A percentile compares a stretch with the other conserved stretches of the same genome.
Evolutionary conservation across 1,140 invertebrate species (phyloP).

Genomic region (Heliconius hewitsoni): DNA sequence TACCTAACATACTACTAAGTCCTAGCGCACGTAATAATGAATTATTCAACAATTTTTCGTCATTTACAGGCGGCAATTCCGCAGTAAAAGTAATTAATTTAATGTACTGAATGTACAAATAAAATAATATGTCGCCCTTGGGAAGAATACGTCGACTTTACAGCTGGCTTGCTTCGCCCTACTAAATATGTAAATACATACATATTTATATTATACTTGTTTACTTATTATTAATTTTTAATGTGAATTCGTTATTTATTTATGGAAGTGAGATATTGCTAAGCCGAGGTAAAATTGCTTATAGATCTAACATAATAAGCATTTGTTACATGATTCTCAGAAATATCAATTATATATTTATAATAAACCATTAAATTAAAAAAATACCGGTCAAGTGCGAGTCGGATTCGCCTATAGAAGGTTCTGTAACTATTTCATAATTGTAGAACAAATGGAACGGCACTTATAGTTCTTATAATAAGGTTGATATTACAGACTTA

Average conservation of each 20-base stretch:
- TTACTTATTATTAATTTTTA: background rate
- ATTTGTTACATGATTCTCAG: too few species aligned
- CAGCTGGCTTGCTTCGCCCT: background rate
- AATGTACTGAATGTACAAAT: constrained; percentile 35
- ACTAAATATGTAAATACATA: background rate
- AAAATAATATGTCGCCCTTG: constrained; percentile 39
- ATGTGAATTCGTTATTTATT: background rate
- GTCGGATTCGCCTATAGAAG: too few species aligned
- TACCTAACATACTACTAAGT: too few species aligned
- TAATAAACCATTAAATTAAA: too few species aligned
- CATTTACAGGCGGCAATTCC: background rate
- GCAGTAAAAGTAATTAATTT: constrained; percentile 42
- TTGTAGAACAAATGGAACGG: too few species aligned
- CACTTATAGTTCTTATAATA: too few species aligned
- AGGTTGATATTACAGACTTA: too few species aligned
- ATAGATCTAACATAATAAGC: too few species aligned
- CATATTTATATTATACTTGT: background rate
- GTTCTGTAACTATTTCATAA: too few species aligned
- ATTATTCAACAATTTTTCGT: constrained; percentile 6
- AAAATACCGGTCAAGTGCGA: too few species aligned
- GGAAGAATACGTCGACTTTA: constrained; percentile 9
- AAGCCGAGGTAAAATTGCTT: too few species aligned
- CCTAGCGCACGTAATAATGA: background rate
- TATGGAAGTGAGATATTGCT: background rate
- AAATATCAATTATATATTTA: background rate